phyloP scores from a whole-genome alignment of 2,797 vertebrate genomes.

The Coluber constrictor region DNA sequence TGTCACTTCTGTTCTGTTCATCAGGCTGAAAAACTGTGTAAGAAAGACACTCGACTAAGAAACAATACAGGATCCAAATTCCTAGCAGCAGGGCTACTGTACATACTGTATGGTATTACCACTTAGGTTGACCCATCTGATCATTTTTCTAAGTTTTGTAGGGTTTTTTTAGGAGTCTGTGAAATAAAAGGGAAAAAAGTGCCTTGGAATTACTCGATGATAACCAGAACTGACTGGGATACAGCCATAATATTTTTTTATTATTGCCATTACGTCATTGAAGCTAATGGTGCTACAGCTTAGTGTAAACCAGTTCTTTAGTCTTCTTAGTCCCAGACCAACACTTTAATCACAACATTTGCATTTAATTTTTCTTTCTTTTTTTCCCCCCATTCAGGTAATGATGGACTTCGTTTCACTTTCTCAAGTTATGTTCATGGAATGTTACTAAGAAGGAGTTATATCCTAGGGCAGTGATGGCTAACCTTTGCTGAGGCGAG shows the following conservation, averaged over 20 bases:
- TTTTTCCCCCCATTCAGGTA: neutral
- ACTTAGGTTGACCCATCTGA: neutral
- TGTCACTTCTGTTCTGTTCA: constrained; percentile 13
- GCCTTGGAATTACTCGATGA: neutral
- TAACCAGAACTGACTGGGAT: neutral
- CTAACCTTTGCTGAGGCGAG: no score
- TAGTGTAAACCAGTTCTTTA: neutral
- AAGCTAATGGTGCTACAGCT: neutral
- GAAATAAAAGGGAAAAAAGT: neutral
- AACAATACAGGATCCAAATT: neutral
- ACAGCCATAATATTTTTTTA: neutral
- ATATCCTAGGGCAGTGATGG: neutral
- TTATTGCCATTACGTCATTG: neutral
- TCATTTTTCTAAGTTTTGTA: neutral
- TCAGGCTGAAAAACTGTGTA: neutral
- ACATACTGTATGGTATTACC: neutral
- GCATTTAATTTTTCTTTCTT: neutral
- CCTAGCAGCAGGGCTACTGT: neutral
- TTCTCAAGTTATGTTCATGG: neutral
- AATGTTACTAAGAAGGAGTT: neutral
- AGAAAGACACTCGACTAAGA: neutral
- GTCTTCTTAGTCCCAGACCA: neutral
- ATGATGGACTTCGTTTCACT: neutral
- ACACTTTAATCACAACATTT: neutral
- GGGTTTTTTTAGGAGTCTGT: rapidly evolving